A percentile compares a stretch with the other conserved stretches of the same genome.
Evolutionary conservation across 2,888 invertebrate species (phyloP).

Genomic region (Papilio protenor): DNA sequence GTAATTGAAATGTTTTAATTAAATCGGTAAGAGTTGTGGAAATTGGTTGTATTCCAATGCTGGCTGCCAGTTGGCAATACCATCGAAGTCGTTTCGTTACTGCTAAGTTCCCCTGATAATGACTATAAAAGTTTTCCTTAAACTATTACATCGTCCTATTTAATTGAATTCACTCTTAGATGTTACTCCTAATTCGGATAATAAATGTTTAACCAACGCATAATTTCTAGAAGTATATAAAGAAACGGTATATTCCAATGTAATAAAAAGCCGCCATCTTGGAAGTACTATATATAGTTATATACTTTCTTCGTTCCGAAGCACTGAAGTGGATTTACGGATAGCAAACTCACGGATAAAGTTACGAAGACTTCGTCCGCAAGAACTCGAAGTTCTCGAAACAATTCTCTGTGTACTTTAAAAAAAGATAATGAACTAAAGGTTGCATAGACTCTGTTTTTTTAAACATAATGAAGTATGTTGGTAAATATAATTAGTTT

Average conservation of each 20-base stretch:
- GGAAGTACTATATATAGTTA: not conserved
- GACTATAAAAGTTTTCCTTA: not conserved
- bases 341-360: constrained; percentile 27
- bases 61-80: not conserved
- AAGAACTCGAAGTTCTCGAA: constrained; percentile 21
- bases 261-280: constrained; percentile 1
- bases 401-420: constrained; percentile 20
- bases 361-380: constrained; percentile 33
- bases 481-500: not conserved
- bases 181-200: not conserved
- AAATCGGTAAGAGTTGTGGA: not conserved
- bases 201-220: not conserved
- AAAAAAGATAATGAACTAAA: constrained; percentile 8
- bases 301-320: constrained; percentile 14
- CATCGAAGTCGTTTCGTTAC: not conserved
- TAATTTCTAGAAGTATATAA: not conserved
- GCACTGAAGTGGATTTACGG: constrained; percentile 32
- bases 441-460: not conserved
- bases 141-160: not conserved
- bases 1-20: not conserved
- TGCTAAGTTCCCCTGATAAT: not conserved
- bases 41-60: not conserved
- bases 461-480: not conserved
- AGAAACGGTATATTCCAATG: not conserved
- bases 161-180: not conserved